A percentile compares a stretch with the other conserved stretches of the same genome.
These are phyloP conservation scores for Anisognathus igniventris DNA, from an alignment of 2,797 vertebrate genomes.

Conservation along the genomic window DNA sequence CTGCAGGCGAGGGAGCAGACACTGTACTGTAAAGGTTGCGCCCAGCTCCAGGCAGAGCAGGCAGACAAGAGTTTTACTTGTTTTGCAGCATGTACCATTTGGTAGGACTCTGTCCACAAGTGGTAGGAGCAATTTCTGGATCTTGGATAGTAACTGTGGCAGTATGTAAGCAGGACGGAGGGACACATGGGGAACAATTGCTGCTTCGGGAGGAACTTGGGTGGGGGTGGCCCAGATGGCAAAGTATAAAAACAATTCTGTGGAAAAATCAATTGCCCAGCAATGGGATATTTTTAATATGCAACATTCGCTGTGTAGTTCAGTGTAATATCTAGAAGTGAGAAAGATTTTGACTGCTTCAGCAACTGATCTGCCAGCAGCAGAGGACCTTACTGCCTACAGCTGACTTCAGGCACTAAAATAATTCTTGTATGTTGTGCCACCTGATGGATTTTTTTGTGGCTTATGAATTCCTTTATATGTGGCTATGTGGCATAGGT, in stretches of 20 bases:
- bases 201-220: not conserved
- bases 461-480: not conserved
- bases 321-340: not conserved
- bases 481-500: not conserved
- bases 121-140: not conserved
- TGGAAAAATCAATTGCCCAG: not conserved
- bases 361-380: not conserved
- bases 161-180: not conserved
- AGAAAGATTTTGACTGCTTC: not conserved
- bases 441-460: not conserved
- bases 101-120: not conserved
- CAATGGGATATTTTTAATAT: not conserved
- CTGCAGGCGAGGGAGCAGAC: not conserved
- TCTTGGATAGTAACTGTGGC: not conserved
- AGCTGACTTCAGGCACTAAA: not conserved
- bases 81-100: not conserved
- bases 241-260: not conserved
- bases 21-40: not conserved
- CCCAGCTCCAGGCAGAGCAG: not conserved
- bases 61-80: not conserved
- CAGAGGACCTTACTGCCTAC: not conserved
- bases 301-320: not conserved
- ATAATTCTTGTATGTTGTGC: not conserved
- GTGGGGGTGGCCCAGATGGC: not conserved
- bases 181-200: rapidly evolving